phyloP scores from a whole-genome alignment of 2,797 vertebrate species.

The Lutjanus argentimaculatus region DNA sequence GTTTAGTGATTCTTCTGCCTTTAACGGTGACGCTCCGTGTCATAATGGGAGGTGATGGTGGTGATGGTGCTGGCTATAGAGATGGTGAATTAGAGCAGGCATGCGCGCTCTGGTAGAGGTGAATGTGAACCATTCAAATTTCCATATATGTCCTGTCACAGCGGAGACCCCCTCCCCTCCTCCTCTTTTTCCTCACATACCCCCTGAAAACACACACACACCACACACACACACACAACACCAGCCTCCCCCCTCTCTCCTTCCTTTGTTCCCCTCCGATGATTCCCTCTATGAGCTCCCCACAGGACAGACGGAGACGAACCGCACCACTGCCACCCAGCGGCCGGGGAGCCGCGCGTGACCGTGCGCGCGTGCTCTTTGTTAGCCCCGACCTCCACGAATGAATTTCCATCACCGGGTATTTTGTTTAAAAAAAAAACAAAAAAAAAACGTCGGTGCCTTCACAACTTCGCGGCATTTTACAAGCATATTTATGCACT shows the following conservation, averaged over 20 bases:
- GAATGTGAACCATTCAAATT: conserved; percentile 75
- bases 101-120: conserved; percentile 50
- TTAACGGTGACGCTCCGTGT: conserved; percentile 14
- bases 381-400: conserved; percentile 24
- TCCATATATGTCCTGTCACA: conserved; percentile 75
- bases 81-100: conserved; percentile 52
- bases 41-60: conserved; percentile 32
- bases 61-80: conserved; percentile 20
- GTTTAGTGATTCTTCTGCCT: conserved; percentile 1
- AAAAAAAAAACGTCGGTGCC: background rate
- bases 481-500: background rate
- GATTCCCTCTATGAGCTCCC: conserved; percentile 52
- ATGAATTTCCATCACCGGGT: background rate
- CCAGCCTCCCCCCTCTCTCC: conserved; percentile 34
- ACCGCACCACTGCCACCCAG: conserved; percentile 88
- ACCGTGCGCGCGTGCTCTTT: conserved; percentile 36
- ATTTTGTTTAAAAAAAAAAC: background rate
- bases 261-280: conserved; percentile 78
- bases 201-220: conserved; percentile 11
- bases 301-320: conserved; percentile 44
- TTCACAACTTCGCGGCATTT: conserved; percentile 5
- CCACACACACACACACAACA: conserved; percentile 25
- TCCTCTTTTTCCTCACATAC: conserved; percentile 1
- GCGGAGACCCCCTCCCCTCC: conserved; percentile 47
- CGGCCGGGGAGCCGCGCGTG: conserved; percentile 65